These are phyloP conservation scores for Ictalurus punctatus DNA, from an alignment of 2,113 vertebrate species.

Conservation along the genomic window DNA sequence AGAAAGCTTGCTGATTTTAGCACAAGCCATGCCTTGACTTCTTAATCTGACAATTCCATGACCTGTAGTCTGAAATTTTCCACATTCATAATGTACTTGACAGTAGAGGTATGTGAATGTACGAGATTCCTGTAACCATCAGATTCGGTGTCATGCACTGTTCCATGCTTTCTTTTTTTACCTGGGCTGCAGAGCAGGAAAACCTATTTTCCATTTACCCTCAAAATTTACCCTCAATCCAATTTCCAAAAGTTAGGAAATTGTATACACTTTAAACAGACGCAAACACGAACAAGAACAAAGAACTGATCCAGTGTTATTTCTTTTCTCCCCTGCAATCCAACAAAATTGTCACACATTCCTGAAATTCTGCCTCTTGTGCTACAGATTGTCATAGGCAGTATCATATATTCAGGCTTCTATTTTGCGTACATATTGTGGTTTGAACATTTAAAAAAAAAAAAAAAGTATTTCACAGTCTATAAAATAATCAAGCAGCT, in stretches of 20 bases:
- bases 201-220: background rate
- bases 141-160: background rate
- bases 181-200: background rate
- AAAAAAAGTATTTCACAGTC: background rate
- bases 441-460: background rate
- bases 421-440: background rate
- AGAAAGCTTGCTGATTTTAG: background rate
- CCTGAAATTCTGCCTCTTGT: background rate
- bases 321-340: background rate
- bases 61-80: background rate
- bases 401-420: background rate
- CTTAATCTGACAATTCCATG: background rate
- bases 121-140: background rate
- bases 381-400: background rate
- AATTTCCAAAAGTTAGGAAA: background rate
- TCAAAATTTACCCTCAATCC: background rate
- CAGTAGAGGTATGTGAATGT: background rate
- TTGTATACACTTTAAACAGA: background rate
- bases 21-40: background rate
- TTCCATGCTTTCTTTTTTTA: background rate
- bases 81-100: constrained; percentile 7
- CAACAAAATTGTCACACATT: background rate
- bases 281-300: background rate
- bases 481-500: background rate
- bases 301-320: background rate